phyloP scores from a whole-genome alignment of 2,113 vertebrate species.

The Hepsetus odoe region DNA sequence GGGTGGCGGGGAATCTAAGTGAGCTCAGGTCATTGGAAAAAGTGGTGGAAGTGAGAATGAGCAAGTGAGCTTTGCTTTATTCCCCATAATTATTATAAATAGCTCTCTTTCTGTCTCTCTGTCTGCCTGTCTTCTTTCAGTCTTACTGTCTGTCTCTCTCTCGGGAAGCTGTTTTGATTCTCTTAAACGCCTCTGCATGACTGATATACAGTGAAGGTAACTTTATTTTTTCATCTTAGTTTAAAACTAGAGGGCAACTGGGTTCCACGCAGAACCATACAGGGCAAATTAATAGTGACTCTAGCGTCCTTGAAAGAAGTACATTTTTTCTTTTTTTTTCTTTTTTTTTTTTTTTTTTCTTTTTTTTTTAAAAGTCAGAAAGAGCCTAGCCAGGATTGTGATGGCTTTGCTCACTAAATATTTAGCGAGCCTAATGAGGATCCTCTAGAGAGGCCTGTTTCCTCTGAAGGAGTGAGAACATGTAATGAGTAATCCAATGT shows the following conservation, averaged over 20 bases:
- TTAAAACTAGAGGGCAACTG: background rate
- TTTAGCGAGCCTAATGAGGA: background rate
- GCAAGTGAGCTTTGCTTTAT: background rate
- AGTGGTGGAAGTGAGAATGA: background rate
- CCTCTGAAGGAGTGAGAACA: background rate
- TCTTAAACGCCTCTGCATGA: background rate
- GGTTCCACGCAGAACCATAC: background rate
- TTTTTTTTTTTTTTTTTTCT: background rate
- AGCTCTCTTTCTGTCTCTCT: background rate
- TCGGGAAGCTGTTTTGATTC: background rate
- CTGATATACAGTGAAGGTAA: background rate
- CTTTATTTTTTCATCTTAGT: background rate
- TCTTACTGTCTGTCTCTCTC: background rate
- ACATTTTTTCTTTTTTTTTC: too few species aligned
- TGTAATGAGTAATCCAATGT: background rate
- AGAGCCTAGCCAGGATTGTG: background rate
- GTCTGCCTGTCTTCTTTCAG: background rate
- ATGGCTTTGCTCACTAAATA: background rate
- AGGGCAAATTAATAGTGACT: background rate
- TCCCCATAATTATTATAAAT: background rate
- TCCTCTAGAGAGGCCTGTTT: background rate
- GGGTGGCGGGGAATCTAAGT: background rate
- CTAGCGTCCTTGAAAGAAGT: background rate
- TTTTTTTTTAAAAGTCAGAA: background rate
- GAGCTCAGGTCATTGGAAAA: background rate